Percentiles rank a stretch among this genome's conserved stretches.
Evolutionary conservation across 2,888 invertebrate genomes (phyloP).

Genomic region (Eupithecia subfuscata): DNA sequence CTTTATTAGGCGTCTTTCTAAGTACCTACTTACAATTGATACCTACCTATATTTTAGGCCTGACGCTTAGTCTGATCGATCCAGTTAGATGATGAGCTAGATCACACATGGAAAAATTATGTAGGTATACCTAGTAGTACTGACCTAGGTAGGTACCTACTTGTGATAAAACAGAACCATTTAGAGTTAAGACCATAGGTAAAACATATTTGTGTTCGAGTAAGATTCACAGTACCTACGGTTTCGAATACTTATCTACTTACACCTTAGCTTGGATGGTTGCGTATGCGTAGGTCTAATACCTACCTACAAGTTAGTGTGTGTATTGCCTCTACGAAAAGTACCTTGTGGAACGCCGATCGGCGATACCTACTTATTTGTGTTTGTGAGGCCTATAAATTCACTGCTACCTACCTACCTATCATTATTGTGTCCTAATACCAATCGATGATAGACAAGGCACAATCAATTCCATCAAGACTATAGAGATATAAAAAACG

Average conservation of each 20-base stretch:
- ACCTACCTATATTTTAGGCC: not conserved
- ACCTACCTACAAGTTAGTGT: slow-evolving; percentile 69
- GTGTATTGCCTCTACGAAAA: not conserved
- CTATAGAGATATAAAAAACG: no score
- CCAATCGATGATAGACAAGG: not conserved
- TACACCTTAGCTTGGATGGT: not conserved
- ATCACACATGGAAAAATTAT: not conserved
- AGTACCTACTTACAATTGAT: not conserved
- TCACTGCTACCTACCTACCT: not conserved
- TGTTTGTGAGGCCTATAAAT: not conserved
- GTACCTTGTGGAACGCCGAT: not conserved
- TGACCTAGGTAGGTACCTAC: not conserved
- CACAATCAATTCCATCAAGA: not conserved
- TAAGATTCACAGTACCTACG: not conserved
- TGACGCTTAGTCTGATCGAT: not conserved
- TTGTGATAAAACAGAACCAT: not conserved
- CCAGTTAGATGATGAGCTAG: not conserved
- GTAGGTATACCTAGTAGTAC: not conserved
- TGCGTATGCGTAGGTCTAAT: not conserved
- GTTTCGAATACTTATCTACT: not conserved
- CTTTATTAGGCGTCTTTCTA: not conserved
- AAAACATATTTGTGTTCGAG: not conserved
- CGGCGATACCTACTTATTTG: not conserved
- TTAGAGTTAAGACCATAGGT: not conserved
- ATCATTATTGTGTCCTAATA: not conserved